Evolutionary conservation across 2,113 vertebrate species (phyloP).

Genomic region (Scomber scombrus): DNA sequence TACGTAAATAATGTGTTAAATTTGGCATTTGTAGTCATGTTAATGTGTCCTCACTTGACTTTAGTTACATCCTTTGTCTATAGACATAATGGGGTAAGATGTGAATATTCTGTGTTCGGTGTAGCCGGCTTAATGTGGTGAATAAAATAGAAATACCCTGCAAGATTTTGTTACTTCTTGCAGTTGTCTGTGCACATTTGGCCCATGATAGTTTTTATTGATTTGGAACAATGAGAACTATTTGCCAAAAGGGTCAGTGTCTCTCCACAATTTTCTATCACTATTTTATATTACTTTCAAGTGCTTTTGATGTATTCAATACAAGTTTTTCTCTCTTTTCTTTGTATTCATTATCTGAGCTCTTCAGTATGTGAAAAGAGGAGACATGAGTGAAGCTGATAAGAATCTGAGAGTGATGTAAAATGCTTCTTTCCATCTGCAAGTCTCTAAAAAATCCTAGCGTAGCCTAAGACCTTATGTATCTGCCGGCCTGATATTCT

Average conservation of each 20-base stretch:
- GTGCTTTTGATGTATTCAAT: neutral
- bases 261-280: neutral
- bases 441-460: neutral
- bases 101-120: no score
- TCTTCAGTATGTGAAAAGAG: neutral
- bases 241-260: neutral
- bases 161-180: neutral
- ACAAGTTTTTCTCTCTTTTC: neutral
- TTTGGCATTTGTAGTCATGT: slow-evolving; percentile 23
- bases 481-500: neutral
- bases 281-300: neutral
- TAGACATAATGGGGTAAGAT: no score
- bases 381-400: neutral
- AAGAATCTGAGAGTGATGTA: neutral
- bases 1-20: slow-evolving; percentile 28
- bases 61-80: neutral
- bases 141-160: neutral
- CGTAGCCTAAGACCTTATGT: neutral
- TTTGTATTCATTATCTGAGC: neutral
- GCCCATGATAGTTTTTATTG: neutral
- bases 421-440: neutral
- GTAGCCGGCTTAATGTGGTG: neutral
- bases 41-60: slow-evolving; percentile 2
- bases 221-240: slow-evolving; percentile 7
- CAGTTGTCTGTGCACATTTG: neutral